Base-by-base conservation (phyloP, 2,888 invertebrate genomes). In the Stegophylla sp. region DNA sequence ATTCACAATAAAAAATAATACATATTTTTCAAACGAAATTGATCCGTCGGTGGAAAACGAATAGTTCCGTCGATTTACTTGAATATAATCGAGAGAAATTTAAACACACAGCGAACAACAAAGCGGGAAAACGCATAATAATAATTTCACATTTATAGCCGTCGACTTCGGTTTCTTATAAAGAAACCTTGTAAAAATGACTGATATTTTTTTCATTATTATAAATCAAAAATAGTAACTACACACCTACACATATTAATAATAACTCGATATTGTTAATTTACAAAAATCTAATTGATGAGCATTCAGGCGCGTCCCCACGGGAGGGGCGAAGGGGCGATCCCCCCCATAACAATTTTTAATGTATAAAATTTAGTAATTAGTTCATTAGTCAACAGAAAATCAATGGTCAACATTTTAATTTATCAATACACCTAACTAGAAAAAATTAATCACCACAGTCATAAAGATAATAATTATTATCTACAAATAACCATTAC, bases 81-180 rank as follows among this genome's bases (percentile, higher is more conserved):
- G 56, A 48, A 28, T 28, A 7, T 73, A 74, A 61, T 48, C 9
- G 26, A 73, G 28, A 73, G 48, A 63, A 74, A 74, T 74, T 34
- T 26, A 74, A 10, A 34, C 4, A 26, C 12, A 43, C 28, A 56
- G 9, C n/a, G 67, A 28, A 51, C 48, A 26, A 23, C 23, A 28
- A 51, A 69, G 28, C 15, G 48, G 4, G 1, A 43, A 61, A 23
- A n/a, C 5, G 12, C 15, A 13, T 53, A 13, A 26, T 59, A 9
- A 20, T 20, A 43, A 17, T 72, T 71, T 56, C n/a, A 43, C 45
- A 45, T 23, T 43, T 2, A 20, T 9, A 20, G 17, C 43, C 56
- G 10, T 7, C 41, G 20, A 53, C 41, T 23, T 41, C 23, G 41
- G 53, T 56, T 56, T 34, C 5, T 7, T 56, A 28, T 20, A 12